Evolutionary conservation across 2,888 invertebrate species (phyloP), one percentile per base, ranked within the genome.

Genomic region (Uloborus plumipes): DNA sequence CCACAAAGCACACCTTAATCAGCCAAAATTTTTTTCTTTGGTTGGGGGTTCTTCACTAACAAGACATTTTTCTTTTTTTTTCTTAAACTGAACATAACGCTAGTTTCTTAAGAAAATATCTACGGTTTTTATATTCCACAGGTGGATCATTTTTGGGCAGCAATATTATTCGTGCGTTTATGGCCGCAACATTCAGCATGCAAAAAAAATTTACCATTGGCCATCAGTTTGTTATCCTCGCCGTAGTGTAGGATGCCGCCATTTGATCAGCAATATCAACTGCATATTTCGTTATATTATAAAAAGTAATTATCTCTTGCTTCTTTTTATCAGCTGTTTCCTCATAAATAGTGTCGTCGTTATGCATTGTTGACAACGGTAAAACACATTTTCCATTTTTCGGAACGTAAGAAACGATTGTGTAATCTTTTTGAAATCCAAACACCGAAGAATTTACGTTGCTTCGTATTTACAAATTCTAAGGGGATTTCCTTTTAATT

Each of bases 401-500:
- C 0, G 70, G 65, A 14, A 39, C 18, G 51, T 64, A 75, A 9
- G 76, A 69, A 31, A 64, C 49, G n/a, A 75, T 16, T n/a, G 70
- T 70, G n/a, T 0, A 11, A 16, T 74, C 58, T 14, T 64, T 16
- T 20, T 51, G 11, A 26, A 71, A 64, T n/a, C 71, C 67, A 50
- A 61, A 80, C 15, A 79, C n/a, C n/a, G n/a, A n/a, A n/a, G n/a
- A n/a, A n/a, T n/a, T n/a, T n/a, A n/a, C n/a, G n/a, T n/a, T n/a
- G n/a, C n/a, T n/a, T n/a, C 1, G 13, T 6, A 9, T 18, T 49
- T 2, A 49, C 11, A n/a, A 67, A 72, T 31, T 58, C 16, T 22
- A 4, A 0, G 15, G 76, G 66, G n/a, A 83, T 72, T 58, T 72
- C 62, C 15, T 15, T 22, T n/a, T 53, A 72, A 39, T 78, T 65